Evolutionary conservation across 2,113 vertebrate genomes (phyloP).

Genomic region (Orycteropus afer): DNA sequence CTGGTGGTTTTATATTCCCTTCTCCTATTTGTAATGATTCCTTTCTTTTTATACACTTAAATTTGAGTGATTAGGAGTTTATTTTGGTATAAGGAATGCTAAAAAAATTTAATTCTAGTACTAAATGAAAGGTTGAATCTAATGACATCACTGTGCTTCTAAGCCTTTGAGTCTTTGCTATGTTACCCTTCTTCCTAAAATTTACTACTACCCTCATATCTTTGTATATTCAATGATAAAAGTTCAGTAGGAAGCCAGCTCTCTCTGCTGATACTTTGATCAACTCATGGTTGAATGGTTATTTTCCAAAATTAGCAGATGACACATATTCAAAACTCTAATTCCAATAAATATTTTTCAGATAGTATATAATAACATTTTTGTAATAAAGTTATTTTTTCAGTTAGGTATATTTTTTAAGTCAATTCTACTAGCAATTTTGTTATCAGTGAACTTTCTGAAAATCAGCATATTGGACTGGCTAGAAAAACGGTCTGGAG

Average conservation of each 20-base stretch:
- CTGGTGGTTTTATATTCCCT: too few species aligned
- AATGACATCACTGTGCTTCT: not conserved
- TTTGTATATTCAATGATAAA: not conserved
- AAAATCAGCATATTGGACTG: conserved; percentile 5
- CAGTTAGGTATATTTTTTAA: not conserved
- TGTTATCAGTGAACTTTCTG: not conserved
- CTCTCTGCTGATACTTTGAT: not conserved
- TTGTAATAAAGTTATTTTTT: conserved; percentile 24
- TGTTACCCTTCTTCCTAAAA: not conserved
- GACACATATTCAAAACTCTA: not conserved
- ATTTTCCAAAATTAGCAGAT: not conserved
- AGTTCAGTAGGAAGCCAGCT: not conserved
- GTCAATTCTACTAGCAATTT: not conserved
- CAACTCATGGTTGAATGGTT: not conserved
- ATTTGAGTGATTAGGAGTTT: not conserved
- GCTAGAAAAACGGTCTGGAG: conserved; percentile 8
- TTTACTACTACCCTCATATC: not conserved
- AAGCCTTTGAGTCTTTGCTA: not conserved
- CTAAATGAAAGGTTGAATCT: not conserved
- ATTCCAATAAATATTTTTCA: not conserved
- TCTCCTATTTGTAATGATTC: too few species aligned
- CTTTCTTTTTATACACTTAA: not conserved
- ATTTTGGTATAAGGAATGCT: not conserved
- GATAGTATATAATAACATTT: not conserved
- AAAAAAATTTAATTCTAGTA: not conserved